Percentiles rank a stretch among this genome's conserved stretches.
These are phyloP conservation scores for Panonychus citri DNA, from an alignment of 1,140 invertebrate species.

Conservation along the genomic window DNA sequence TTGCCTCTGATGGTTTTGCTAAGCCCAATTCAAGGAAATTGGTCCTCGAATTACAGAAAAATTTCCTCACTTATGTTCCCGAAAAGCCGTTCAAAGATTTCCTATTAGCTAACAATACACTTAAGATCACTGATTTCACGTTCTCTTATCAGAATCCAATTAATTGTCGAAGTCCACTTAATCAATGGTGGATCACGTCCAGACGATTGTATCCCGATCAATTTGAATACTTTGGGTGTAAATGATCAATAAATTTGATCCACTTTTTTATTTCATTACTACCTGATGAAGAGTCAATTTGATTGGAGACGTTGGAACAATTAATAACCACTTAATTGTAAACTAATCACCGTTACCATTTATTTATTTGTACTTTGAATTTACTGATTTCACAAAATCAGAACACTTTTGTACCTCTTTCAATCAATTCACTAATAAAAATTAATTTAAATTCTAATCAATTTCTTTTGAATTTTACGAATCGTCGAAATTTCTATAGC, in stretches of 20 bases:
- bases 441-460: too few species aligned
- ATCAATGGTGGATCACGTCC: background rate
- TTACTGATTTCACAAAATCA: too few species aligned
- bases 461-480: too few species aligned
- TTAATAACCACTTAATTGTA: too few species aligned
- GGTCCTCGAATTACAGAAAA: background rate
- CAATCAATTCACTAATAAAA: too few species aligned
- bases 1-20: background rate
- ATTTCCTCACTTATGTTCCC: background rate
- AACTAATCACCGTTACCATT: too few species aligned
- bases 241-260: background rate
- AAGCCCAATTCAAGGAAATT: background rate
- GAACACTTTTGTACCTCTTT: too few species aligned
- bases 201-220: background rate
- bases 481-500: too few species aligned
- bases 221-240: background rate
- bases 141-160: background rate
- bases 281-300: too few species aligned
- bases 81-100: background rate
- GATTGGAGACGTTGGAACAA: too few species aligned
- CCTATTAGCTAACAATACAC: background rate
- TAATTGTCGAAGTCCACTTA: background rate
- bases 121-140: background rate
- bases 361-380: too few species aligned
- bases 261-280: too few species aligned